Percentiles rank a stretch among this genome's conserved stretches.
Conservation (phyloP, 2,113 vertebrate genomes). For the Daphoenositta chrysoptera region DNA sequence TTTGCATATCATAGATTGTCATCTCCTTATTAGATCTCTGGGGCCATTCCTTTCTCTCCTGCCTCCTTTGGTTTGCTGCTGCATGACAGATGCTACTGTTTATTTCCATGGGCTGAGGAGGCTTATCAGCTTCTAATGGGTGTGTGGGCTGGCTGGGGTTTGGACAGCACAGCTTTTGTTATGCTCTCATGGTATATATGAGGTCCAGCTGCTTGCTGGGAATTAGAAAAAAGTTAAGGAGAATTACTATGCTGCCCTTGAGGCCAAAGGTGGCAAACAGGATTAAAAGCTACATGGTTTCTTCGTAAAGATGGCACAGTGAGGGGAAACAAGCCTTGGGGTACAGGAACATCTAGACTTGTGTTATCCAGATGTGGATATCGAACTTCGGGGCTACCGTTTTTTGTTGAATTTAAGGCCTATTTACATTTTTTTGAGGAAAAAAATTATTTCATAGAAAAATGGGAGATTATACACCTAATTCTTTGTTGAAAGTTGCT, state of each 20-base stretch:
- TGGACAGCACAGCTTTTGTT: neutral
- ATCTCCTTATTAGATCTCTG: neutral
- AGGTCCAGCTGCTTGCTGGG: neutral
- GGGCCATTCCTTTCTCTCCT: neutral
- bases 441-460: neutral
- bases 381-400: accelerated
- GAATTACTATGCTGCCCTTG: neutral
- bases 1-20: neutral
- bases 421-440: neutral
- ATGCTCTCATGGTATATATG: accelerated
- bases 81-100: neutral
- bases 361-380: neutral
- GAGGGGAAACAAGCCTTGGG: neutral
- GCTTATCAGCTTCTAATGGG: neutral
- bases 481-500: neutral
- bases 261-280: neutral
- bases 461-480: neutral
- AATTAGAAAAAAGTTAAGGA: neutral
- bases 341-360: neutral
- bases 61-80: neutral
- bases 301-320: neutral
- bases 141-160: neutral
- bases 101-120: neutral
- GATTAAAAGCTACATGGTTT: neutral
- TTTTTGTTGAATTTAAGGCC: neutral